Evolutionary conservation across 2,797 vertebrate genomes (phyloP), one percentile per base, ranked within the genome.

Genomic region (Decapterus maruadsi): DNA sequence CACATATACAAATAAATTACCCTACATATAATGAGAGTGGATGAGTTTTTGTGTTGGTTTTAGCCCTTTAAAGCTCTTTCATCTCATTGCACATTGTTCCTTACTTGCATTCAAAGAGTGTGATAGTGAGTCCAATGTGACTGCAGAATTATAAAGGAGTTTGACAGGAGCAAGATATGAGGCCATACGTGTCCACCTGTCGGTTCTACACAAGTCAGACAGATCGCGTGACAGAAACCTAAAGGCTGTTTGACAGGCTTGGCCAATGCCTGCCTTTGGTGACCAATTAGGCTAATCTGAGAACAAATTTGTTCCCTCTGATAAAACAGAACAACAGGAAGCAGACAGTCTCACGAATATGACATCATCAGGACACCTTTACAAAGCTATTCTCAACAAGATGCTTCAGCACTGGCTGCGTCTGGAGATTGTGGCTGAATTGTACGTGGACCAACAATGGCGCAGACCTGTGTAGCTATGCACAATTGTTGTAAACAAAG

Each of bases 151-250:
- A 10, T 50, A 53, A 20, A 58, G 43, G 19, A 42, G 17, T 9
- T 19, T 10, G 19, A 34, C 50, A 19, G 13, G 2, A 55, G 26
- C 59, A 22, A 54, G 9, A 54, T 84, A 72, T 59, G 38, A 53
- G 19, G 14, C 14, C 1, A 29, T 9, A 31, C 14, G 8, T 42
- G 13, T 48, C 3, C 0, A 0, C 2, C 66, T 16, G 29, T 46
- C 29, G 46, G 13, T 22, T 72, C 34, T 36, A 61, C 42, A 82
- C 46, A 72, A 22, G 6, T 75, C 58, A 72, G 31, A 53, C 14
- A 38, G 17, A 57, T 40, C 2, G 16, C 17, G 31, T 38, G 13
- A 45, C 11, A 50, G 13, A 54, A 59, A 1, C 14, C 53, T 48
- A 16, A 36, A 48, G 11, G 43, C 34, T 36, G 43, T 50, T 43